These are phyloP conservation scores for Didymodactylos carnosus DNA, from an alignment of 2,888 invertebrate species.

Conservation along the genomic window DNA sequence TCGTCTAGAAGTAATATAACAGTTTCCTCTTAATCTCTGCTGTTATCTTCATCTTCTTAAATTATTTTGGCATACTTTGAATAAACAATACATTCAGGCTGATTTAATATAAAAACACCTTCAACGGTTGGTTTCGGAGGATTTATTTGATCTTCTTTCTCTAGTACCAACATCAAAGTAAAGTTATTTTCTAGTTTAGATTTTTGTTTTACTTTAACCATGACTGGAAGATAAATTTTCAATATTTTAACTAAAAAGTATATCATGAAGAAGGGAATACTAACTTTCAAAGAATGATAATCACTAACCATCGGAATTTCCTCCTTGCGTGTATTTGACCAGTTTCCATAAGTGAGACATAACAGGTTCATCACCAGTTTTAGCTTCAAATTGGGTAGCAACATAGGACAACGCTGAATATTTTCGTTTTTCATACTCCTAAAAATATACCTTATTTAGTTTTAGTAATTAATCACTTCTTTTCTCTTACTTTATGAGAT, in stretches of 20 bases:
- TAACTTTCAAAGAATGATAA: background rate
- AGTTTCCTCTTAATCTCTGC: background rate
- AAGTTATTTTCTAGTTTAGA: background rate
- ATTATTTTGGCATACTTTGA: background rate
- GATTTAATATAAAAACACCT: conserved; percentile 1
- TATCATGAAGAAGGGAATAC: too few species aligned
- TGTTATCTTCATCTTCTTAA: background rate
- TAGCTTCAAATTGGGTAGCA: background rate
- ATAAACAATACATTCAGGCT: background rate
- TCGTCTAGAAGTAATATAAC: background rate
- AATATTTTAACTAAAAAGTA: background rate
- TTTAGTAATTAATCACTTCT: too few species aligned
- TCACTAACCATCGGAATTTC: conserved; percentile 3
- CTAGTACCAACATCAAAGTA: background rate
- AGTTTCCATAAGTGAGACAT: conserved; percentile 13
- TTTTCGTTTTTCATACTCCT: background rate
- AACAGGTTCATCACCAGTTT: background rate
- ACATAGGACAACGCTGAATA: background rate
- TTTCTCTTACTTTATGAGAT: background rate
- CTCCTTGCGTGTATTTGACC: conserved; percentile 13
- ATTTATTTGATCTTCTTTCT: background rate
- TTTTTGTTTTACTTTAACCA: background rate
- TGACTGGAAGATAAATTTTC: background rate
- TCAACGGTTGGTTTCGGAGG: background rate
- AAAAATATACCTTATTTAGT: too few species aligned